Evolutionary conservation across 2,113 vertebrate genomes (phyloP), one percentile per base, ranked within the genome.

Genomic region (Cebidichthys violaceus): DNA sequence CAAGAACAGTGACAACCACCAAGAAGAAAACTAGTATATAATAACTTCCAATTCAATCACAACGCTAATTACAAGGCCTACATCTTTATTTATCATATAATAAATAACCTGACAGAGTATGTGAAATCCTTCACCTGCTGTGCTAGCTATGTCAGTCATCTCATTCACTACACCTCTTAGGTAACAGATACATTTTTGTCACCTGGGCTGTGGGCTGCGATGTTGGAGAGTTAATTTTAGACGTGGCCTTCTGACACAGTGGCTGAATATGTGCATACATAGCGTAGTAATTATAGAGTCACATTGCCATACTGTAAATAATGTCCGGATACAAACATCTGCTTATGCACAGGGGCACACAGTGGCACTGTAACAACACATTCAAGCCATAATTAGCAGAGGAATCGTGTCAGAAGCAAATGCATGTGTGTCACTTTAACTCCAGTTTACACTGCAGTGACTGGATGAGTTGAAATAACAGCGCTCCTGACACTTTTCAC

Each of bases 361-460:
- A 65, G n/a, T 31, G 24, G 66, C 29, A 60, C 29, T 33, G 35
- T 14, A n/a, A 24, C 20, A 70, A 64, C 45, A 78, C 15, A 39
- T 11, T 11, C 17, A 15, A 68, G 18, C 61, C 24, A 41, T 37
- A 52, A 66, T 75, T 79, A 67, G 14, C 22, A 35, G 37, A 66
- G 8, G 22, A 68, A 75, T 35, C 45, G 9, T 68, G 75, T 80
- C 47, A 31, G 61, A 75, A 45, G 67, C 13, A 57, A 64, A 75
- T 54, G n/a, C 45, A 27, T 33, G n/a, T 9, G 31, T 73, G 68
- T 57, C 13, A 73, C 43, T 66, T 79, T 43, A 66, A 69, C 77
- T 69, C 29, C 39, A 70, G 39, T 77, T 84, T 43, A 76, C 81
- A 80, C 35, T 27, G 20, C 52, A 59, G 71, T 33, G 66, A 35